Conservation (phyloP, 2,888 invertebrate genomes). For the Steinernema scapterisci region DNA sequence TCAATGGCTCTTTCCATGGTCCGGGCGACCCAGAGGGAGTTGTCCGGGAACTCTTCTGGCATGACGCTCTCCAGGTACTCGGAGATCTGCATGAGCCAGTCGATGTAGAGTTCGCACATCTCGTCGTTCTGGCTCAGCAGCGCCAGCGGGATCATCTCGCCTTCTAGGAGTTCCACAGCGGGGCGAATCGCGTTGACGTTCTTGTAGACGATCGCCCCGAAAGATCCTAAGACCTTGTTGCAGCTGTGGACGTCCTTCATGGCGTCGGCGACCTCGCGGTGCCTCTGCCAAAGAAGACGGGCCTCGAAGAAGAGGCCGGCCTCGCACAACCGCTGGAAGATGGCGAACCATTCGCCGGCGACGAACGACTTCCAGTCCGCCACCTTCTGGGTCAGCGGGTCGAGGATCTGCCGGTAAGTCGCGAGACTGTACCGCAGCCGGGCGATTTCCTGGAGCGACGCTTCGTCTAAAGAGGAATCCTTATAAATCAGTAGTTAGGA, state of each 20-base stretch:
- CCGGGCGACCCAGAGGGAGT: constrained; percentile 1
- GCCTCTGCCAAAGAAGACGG: background rate
- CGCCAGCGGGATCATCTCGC: background rate
- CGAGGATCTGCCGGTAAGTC: background rate
- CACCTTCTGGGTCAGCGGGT: background rate
- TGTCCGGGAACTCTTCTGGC: background rate
- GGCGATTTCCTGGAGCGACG: background rate
- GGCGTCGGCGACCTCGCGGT: background rate
- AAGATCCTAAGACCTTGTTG: background rate
- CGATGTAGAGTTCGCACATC: background rate
- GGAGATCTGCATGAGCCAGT: background rate
- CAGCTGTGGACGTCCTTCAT: background rate
- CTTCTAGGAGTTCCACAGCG: background rate
- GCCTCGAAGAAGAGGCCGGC: background rate
- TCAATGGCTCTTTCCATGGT: background rate
- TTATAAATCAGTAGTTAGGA: background rate
- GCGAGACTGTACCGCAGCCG: background rate
- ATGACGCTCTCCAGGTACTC: background rate
- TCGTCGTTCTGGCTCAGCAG: background rate
- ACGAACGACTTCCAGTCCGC: background rate
- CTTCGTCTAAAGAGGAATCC: background rate
- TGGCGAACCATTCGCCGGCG: background rate
- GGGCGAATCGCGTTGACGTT: background rate
- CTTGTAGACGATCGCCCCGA: background rate
- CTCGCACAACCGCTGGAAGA: background rate